Evolutionary conservation across 2,888 invertebrate species (phyloP).

Genomic region (Drymonia ruficornis): DNA sequence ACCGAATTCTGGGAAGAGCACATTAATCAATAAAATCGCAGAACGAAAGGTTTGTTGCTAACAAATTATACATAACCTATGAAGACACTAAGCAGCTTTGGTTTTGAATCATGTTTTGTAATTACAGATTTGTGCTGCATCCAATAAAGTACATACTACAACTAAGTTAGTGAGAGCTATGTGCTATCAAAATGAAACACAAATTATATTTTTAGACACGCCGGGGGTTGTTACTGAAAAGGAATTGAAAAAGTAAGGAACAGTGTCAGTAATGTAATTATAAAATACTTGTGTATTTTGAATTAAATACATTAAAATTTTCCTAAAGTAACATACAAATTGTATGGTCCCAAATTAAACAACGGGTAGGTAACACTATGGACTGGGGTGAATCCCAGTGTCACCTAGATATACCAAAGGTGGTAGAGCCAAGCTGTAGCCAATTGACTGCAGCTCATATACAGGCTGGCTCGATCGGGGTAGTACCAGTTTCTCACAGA

Average conservation of each 20-base stretch:
- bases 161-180: slow-evolving; percentile 89
- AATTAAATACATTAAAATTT: no score
- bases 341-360: no score
- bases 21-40: slow-evolving; percentile 94
- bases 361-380: no score
- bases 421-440: no score
- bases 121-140: slow-evolving; percentile 93
- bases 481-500: no score
- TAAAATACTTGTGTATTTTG: no score
- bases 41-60: slow-evolving; percentile 87
- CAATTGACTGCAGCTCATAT: no score
- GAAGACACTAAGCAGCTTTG: slow-evolving; percentile 7
- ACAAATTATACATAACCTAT: slow-evolving; percentile 18
- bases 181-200: slow-evolving; percentile 90
- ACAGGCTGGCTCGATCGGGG: no score
- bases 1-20: slow-evolving; percentile 98
- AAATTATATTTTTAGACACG: slow-evolving; percentile 96
- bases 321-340: no score
- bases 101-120: slow-evolving; percentile 22
- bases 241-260: slow-evolving; percentile 87
- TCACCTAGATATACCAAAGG: no score
- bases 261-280: not conserved
- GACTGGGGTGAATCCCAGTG: no score
- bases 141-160: slow-evolving; percentile 96
- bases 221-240: slow-evolving; percentile 92